Evolutionary conservation across 2,888 invertebrate species (phyloP).

Genomic region (Eustalomyia histrio): DNA sequence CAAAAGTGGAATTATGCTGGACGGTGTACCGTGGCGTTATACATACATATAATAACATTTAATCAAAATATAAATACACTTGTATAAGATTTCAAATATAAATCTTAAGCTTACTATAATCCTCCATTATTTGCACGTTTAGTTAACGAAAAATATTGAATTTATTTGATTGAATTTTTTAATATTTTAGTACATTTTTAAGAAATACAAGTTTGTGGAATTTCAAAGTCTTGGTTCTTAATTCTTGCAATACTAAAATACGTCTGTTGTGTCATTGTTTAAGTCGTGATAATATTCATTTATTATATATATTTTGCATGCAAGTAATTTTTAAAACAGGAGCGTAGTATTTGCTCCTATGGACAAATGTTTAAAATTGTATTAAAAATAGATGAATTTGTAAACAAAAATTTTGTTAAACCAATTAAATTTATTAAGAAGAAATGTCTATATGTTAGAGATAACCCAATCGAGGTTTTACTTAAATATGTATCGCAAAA

Average conservation of each 20-base stretch:
- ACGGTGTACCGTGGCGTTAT: no score
- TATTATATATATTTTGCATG: conserved; percentile 13
- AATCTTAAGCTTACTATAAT: neutral
- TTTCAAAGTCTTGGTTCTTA: conserved; percentile 2
- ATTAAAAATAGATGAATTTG: no score
- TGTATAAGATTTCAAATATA: neutral
- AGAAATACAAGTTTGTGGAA: neutral
- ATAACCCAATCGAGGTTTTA: no score
- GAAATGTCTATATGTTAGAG: no score
- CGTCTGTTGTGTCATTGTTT: conserved; percentile 10
- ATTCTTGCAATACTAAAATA: conserved; percentile 23
- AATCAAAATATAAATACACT: neutral
- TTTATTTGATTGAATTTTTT: neutral
- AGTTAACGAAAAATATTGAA: neutral
- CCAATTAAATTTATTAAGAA: no score
- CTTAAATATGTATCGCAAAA: no score
- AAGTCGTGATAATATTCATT: conserved; percentile 17
- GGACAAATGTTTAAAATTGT: no score
- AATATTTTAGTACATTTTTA: conserved; percentile 3
- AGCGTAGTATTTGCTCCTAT: neutral
- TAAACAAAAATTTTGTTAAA: no score
- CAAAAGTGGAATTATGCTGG: no score
- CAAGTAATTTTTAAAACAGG: neutral
- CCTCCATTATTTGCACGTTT: neutral
- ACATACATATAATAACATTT: no score